A percentile compares a stretch with the other conserved stretches of the same genome.
Evolutionary conservation across 2,888 invertebrate genomes (phyloP).

Genomic region (Dynastes tityus): DNA sequence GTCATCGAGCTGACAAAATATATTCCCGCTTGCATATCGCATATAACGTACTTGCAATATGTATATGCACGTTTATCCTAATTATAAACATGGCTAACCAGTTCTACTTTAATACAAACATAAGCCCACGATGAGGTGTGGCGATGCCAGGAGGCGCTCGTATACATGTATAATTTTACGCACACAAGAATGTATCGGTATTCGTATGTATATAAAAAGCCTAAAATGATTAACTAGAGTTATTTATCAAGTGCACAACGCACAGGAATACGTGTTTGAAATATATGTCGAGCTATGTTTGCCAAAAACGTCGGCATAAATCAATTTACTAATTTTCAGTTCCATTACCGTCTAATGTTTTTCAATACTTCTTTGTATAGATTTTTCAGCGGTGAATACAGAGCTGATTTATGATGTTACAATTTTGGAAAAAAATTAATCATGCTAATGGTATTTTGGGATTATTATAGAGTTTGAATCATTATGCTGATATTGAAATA

Average conservation of each 20-base stretch:
- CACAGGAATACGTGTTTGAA: not conserved
- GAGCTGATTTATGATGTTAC: not conserved
- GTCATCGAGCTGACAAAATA: not conserved
- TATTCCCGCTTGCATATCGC: not conserved
- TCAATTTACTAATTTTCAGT: constrained; percentile 18
- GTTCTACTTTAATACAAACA: not conserved
- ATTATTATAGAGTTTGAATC: too few relatives aligned
- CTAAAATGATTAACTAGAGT: not conserved
- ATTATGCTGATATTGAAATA: too few relatives aligned
- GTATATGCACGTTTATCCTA: not conserved
- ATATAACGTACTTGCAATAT: not conserved
- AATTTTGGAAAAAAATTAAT: not conserved
- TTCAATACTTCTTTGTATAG: not conserved
- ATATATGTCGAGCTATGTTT: constrained; percentile 3
- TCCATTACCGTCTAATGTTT: constrained; percentile 20
- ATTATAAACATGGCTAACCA: constrained; percentile 13
- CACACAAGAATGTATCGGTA: not conserved
- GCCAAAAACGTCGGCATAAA: constrained; percentile 20
- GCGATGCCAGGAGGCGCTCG: too few relatives aligned
- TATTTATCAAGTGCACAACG: not conserved
- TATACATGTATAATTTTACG: too few relatives aligned
- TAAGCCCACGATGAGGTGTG: too few relatives aligned
- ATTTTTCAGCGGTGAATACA: not conserved
- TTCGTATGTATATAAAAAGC: too few relatives aligned
- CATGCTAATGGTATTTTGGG: too few relatives aligned